phyloP scores from a whole-genome alignment of 2,113 vertebrate genomes.

The Rhabdornis inornatus region DNA sequence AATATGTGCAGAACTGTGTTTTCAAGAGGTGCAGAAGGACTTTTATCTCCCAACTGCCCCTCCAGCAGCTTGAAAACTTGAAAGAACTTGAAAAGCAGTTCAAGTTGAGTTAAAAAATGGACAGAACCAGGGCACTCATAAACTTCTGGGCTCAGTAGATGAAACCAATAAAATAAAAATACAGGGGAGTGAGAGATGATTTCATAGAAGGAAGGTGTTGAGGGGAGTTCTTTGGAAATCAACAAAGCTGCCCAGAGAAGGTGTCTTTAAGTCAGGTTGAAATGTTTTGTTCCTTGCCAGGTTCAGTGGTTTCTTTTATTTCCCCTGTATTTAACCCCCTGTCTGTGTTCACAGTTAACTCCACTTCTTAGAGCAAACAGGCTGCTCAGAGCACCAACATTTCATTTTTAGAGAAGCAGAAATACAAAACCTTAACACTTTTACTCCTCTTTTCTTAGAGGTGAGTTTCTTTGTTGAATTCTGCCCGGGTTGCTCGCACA shows the following conservation, averaged over 20 bases:
- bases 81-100: not conserved
- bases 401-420: not conserved
- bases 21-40: not conserved
- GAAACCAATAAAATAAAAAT: not conserved
- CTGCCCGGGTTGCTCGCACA: not conserved
- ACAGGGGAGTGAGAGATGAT: not conserved
- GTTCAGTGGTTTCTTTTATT: slow-evolving; percentile 24
- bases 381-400: not conserved
- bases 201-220: not conserved
- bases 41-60: not conserved
- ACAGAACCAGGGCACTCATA: not conserved
- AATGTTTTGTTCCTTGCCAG: not conserved
- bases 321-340: not conserved
- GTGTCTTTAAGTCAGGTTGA: not conserved
- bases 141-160: not conserved
- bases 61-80: too few species aligned
- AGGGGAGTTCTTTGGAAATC: not conserved
- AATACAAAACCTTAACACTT: not conserved
- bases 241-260: not conserved
- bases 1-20: not conserved
- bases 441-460: not conserved
- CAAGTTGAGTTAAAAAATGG: not conserved
- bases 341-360: not conserved
- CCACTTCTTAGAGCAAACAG: not conserved
- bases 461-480: not conserved